phyloP scores from a whole-genome alignment of 2,888 invertebrate genomes.

The Keiferia lycopersicella region DNA sequence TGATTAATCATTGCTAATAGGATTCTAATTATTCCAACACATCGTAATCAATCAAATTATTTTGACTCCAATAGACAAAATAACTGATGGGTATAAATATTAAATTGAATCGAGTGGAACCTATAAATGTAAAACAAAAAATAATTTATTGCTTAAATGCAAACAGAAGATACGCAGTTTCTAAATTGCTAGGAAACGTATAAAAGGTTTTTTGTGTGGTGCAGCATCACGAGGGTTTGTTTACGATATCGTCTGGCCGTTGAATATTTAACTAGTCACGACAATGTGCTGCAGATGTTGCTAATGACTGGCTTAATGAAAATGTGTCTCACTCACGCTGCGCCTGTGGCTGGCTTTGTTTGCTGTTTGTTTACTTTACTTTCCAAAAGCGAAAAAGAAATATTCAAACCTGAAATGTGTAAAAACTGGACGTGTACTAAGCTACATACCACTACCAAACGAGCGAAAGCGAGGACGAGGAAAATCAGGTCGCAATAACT shows the following conservation, averaged over 20 bases:
- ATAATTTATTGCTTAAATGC: constrained; percentile 10
- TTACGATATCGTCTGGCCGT: constrained; percentile 14
- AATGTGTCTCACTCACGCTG: constrained; percentile 41
- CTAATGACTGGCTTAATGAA: constrained; percentile 48
- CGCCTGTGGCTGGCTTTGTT: constrained; percentile 16
- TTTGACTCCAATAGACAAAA: constrained; percentile 12
- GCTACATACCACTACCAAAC: neutral
- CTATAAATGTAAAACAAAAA: constrained; percentile 8
- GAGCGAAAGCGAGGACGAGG: neutral
- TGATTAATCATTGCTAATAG: constrained; percentile 24
- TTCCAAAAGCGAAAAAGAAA: constrained; percentile 18
- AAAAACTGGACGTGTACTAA: neutral
- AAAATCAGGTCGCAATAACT: neutral
- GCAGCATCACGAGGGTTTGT: constrained; percentile 16
- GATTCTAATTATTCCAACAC: constrained; percentile 20
- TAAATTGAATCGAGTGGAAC: constrained; percentile 9
- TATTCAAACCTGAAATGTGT: neutral
- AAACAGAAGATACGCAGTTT: constrained; percentile 9
- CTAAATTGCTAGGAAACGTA: constrained; percentile 14
- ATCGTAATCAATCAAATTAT: constrained; percentile 24
- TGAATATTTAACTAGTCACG: constrained; percentile 24
- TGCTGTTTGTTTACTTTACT: constrained; percentile 5
- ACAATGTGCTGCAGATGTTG: constrained; percentile 29
- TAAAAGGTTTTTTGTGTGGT: constrained; percentile 12
- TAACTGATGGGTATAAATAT: constrained; percentile 5